Conservation (phyloP, 2,797 vertebrate species). For the Manis pentadactyla region DNA sequence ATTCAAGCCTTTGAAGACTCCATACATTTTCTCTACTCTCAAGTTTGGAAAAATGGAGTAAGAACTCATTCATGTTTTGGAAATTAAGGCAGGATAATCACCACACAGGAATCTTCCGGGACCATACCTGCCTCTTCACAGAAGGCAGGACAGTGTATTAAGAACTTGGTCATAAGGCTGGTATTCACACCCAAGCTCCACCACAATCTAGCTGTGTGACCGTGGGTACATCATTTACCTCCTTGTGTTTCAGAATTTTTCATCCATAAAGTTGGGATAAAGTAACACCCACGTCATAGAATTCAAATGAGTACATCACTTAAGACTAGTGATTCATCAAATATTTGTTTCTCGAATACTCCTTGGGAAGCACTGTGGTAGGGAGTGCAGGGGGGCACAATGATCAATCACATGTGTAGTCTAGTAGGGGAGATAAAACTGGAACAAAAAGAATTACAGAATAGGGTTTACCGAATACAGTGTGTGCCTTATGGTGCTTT, state of each 20-base stretch:
- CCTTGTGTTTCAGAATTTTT: conserved; percentile 11
- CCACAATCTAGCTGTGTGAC: background rate
- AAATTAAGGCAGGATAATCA: background rate
- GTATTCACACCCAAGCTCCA: background rate
- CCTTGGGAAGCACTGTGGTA: background rate
- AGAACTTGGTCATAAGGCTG: background rate
- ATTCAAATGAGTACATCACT: conserved; percentile 6
- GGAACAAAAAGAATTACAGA: conserved; percentile 17
- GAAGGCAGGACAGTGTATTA: background rate
- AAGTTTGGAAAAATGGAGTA: background rate
- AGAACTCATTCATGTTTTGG: background rate
- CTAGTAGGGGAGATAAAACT: background rate
- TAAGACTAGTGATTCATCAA: background rate
- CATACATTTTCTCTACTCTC: background rate
- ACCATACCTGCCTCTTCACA: background rate
- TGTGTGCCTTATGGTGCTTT: background rate
- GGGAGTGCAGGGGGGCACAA: background rate
- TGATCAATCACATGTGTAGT: background rate
- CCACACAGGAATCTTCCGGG: background rate
- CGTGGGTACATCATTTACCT: background rate
- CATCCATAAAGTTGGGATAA: conserved; percentile 11
- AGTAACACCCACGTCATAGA: background rate
- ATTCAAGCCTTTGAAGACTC: background rate
- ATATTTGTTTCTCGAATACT: background rate
- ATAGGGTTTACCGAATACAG: background rate